Evolutionary conservation across 2,113 vertebrate genomes (phyloP), one percentile per base, ranked within the genome.

Genomic region (Limnothrissa miodon): DNA sequence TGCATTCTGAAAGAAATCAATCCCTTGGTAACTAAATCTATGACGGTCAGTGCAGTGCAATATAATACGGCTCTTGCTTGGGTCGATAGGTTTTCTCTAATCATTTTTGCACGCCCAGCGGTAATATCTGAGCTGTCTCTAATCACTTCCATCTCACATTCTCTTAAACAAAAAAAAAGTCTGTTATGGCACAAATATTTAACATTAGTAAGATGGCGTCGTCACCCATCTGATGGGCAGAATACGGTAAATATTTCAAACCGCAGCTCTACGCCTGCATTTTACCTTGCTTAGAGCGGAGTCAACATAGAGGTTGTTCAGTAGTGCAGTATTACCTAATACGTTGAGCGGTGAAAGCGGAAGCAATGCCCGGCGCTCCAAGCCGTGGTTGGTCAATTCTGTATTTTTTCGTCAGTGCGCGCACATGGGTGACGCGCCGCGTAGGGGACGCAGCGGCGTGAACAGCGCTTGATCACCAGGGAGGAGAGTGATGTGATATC

Each of bases 371-470:
- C 29, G 87, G 89, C 91, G 91, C 93, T 90, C 92, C 17, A 53
- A 81, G 80, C 80, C 66, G 83, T 88, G 87, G 94, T 94, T 93
- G 94, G 92, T 39, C 39, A 5, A 23, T 25, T n/a, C 82, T 0
- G 88, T 89, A 88, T 90, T 87, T 87, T 91, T 89, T 88, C 74
- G 84, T 78, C 83, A 56, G n/a, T 39, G 56, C 39, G 81, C 84
- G 39, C 53, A n/a, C 33, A 25, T 39, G 15, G 9, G 8, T 89
- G 88, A 88, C 84, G 85, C 89, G 74, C 74, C 66, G 82, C 90
- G 79, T 88, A 82, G 66, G 81, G 88, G 88, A 88, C 87, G 74
- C 82, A 90, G 85, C 92, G 89, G 91, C 91, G 92, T 90, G 92
- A 90, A 91, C 88, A 90, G 88, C 82, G 85, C 84, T 86, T 89